These are phyloP conservation scores for Campylomormyrus numenius DNA, from an alignment of 2,113 vertebrate species.

Conservation along the genomic window DNA sequence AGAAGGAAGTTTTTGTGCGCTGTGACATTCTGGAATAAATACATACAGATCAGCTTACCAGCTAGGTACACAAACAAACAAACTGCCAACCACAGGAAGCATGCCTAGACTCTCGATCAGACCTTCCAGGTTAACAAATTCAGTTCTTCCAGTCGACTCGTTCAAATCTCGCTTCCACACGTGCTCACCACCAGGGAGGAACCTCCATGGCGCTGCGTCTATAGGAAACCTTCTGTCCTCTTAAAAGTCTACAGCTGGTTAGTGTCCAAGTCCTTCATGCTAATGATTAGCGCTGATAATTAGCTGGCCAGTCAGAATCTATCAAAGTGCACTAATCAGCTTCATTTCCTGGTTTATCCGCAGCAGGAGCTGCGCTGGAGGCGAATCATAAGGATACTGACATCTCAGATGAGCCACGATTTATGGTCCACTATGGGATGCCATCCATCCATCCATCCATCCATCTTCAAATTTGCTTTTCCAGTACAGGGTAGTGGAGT, in stretches of 20 bases:
- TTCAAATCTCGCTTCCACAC: conserved; percentile 21
- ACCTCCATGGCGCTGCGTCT: conserved; percentile 39
- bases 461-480: neutral
- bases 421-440: neutral
- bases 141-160: conserved; percentile 19
- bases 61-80: neutral
- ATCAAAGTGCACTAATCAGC: neutral
- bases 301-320: neutral
- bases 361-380: neutral
- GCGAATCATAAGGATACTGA: neutral
- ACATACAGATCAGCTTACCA: neutral
- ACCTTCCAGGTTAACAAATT: conserved; percentile 28
- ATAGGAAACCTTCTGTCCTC: neutral
- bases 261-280: neutral
- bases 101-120: neutral
- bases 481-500: neutral
- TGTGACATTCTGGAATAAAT: neutral
- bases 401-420: neutral
- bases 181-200: conserved; percentile 20
- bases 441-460: neutral
- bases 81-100: neutral
- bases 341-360: neutral
- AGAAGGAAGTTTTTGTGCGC: neutral
- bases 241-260: neutral
- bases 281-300: neutral